Percentiles rank a stretch among this genome's conserved stretches.
phyloP scores from a whole-genome alignment of 1,140 invertebrate genomes.

The Brachionus manjavacas region DNA sequence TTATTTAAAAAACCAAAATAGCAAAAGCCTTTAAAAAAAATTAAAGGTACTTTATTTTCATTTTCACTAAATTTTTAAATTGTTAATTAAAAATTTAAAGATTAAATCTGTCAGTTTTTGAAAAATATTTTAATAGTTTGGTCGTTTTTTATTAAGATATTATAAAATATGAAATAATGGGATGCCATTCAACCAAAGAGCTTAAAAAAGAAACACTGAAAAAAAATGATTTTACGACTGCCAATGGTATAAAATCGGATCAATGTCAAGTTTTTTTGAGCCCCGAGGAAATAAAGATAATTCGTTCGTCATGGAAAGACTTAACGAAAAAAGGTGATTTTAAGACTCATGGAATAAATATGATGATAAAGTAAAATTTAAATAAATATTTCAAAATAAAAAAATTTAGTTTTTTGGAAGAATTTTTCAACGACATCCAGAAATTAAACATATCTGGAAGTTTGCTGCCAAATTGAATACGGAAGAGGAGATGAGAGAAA shows the following conservation, averaged over 20 bases:
- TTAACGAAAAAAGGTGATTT: background rate
- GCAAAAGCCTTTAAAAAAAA: too few species aligned
- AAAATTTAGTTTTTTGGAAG: background rate
- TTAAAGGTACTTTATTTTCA: too few species aligned
- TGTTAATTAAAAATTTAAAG: background rate
- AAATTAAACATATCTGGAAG: slow-evolving; percentile 32
- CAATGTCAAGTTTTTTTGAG: background rate
- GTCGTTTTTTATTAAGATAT: background rate
- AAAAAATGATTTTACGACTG: background rate
- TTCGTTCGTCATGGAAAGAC: slow-evolving; percentile 3
- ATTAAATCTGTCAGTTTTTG: background rate
- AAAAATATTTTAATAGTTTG: background rate
- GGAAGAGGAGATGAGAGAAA: slow-evolving; percentile 39
- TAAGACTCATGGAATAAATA: slow-evolving; percentile 4
- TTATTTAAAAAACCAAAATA: too few species aligned
- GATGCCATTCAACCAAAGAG: slow-evolving; percentile 3
- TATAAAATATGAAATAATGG: slow-evolving; percentile 6
- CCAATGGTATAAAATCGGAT: background rate
- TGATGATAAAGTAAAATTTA: slow-evolving; percentile 38
- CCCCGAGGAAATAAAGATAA: background rate
- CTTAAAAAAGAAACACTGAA: background rate
- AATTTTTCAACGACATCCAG: slow-evolving; percentile 8
- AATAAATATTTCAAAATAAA: background rate
- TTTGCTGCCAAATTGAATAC: slow-evolving; percentile 30
- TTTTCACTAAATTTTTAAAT: too few species aligned